phyloP scores from a whole-genome alignment of 2,888 invertebrate species.

The Acleris sparsana region DNA sequence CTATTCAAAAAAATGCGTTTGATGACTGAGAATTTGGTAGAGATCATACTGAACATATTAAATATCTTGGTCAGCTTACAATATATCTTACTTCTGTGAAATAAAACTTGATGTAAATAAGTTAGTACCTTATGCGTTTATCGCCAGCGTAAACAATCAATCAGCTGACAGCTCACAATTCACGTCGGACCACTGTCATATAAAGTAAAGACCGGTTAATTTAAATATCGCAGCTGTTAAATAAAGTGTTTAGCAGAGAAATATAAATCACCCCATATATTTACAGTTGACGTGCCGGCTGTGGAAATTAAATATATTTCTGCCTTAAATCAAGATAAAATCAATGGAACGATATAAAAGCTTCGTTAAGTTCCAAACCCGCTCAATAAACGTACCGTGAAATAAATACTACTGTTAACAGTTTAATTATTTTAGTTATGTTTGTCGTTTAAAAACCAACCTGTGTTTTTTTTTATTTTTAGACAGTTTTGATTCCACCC shows the following conservation, averaged over 20 bases:
- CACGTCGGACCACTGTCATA: constrained; percentile 4
- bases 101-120: too few relatives aligned
- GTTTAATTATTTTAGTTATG: too few relatives aligned
- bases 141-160: constrained; percentile 13
- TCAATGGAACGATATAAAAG: constrained; percentile 21
- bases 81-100: too few relatives aligned
- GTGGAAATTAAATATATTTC: constrained; percentile 32
- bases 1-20: too few relatives aligned
- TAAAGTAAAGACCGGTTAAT: constrained; percentile 18
- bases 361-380: constrained; percentile 10
- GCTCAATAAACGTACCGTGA: too few relatives aligned
- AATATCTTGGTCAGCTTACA: too few relatives aligned
- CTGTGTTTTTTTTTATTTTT: too few relatives aligned
- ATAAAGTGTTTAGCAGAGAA: constrained; percentile 22
- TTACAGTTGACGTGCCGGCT: constrained; percentile 23
- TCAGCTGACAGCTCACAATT: constrained; percentile 10
- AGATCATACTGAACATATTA: too few relatives aligned
- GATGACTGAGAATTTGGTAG: too few relatives aligned
- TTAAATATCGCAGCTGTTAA: constrained; percentile 23
- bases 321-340: constrained; percentile 33
- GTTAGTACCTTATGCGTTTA: constrained; percentile 2
- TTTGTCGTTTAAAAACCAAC: too few relatives aligned
- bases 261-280: constrained; percentile 29
- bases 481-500: too few relatives aligned
- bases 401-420: too few relatives aligned